A percentile compares a stretch with the other conserved stretches of the same genome.
phyloP scores from a whole-genome alignment of 2,888 invertebrate genomes.

The Cosmopolites sordidus region DNA sequence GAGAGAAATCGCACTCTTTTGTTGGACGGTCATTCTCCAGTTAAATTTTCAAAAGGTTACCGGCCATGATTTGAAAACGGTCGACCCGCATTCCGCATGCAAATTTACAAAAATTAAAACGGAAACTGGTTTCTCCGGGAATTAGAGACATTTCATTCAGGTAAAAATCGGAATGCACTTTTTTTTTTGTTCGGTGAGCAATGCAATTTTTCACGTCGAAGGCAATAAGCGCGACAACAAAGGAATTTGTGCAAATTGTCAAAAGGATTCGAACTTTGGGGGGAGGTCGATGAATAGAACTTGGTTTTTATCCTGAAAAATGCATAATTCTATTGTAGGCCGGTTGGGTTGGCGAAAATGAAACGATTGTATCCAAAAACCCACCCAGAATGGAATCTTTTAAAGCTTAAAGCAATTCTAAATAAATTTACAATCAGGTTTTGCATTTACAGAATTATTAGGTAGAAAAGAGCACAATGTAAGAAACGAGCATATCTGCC shows the following conservation, averaged over 20 bases:
- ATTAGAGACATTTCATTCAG: slow-evolving; percentile 7
- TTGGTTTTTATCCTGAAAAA: background rate
- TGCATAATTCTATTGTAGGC: slow-evolving; percentile 3
- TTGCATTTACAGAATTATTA: too few relatives aligned
- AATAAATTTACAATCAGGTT: too few relatives aligned
- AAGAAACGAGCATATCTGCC: too few relatives aligned
- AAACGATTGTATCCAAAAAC: too few relatives aligned
- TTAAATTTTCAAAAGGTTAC: background rate
- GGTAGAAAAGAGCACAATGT: too few relatives aligned
- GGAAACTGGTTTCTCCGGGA: background rate
- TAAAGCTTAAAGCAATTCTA: too few relatives aligned
- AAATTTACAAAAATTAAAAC: slow-evolving; percentile 9
- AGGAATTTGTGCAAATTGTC: slow-evolving; percentile 2
- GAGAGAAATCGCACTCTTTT: background rate
- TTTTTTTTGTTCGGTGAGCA: background rate
- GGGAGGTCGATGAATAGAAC: background rate
- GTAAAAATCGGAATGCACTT: slow-evolving; percentile 9
- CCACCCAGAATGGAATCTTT: too few relatives aligned
- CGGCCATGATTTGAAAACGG: background rate
- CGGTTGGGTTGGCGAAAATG: too few relatives aligned
- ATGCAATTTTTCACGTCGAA: slow-evolving; percentile 6
- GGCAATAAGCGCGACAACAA: background rate
- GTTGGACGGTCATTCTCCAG: background rate
- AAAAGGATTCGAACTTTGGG: slow-evolving; percentile 4
- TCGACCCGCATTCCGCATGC: slow-evolving; percentile 1